These are phyloP conservation scores for Melanostigma gelatinosum DNA, from an alignment of 2,113 vertebrate species.

Conservation along the genomic window DNA sequence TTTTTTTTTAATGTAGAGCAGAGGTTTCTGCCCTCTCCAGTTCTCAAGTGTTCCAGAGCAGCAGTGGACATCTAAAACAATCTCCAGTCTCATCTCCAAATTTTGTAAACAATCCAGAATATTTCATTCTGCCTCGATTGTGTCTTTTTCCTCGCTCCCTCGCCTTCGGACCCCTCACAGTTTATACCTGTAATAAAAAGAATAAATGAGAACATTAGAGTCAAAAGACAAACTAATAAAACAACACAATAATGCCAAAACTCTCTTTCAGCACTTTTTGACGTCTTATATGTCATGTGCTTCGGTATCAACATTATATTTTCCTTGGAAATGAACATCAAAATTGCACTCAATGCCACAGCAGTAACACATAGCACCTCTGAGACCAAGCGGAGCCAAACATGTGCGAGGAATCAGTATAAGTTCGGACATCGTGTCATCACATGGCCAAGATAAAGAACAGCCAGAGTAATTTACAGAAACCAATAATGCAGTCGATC, in stretches of 20 bases:
- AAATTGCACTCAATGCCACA: constrained; percentile 44
- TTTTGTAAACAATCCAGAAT: constrained; percentile 98
- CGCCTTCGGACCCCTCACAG: constrained; percentile 53
- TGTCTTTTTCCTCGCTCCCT: constrained; percentile 59
- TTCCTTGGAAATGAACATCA: constrained; percentile 44
- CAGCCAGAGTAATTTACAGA: constrained; percentile 48
- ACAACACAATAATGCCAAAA: constrained; percentile 2
- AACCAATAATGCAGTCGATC: constrained; percentile 21
- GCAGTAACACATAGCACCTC: constrained; percentile 59
- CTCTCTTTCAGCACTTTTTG: not conserved
- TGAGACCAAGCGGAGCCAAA: constrained; percentile 65
- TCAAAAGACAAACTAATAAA: not conserved
- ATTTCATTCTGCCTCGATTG: constrained; percentile 81
- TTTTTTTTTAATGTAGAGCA: constrained; percentile 50
- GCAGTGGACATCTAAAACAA: constrained; percentile 90
- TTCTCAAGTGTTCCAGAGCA: constrained; percentile 94
- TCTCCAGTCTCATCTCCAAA: constrained; percentile 86
- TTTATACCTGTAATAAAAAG: constrained; percentile 79
- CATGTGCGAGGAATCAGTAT: constrained; percentile 49
- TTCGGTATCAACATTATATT: constrained; percentile 21
- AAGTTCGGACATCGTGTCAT: constrained; percentile 37
- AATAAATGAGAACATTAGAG: not conserved
- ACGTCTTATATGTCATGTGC: constrained; percentile 1
- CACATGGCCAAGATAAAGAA: constrained; percentile 61
- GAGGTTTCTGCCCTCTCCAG: constrained; percentile 77